Evolutionary conservation across 2,797 vertebrate genomes (phyloP).

Genomic region (Loriculus beryllinus): DNA sequence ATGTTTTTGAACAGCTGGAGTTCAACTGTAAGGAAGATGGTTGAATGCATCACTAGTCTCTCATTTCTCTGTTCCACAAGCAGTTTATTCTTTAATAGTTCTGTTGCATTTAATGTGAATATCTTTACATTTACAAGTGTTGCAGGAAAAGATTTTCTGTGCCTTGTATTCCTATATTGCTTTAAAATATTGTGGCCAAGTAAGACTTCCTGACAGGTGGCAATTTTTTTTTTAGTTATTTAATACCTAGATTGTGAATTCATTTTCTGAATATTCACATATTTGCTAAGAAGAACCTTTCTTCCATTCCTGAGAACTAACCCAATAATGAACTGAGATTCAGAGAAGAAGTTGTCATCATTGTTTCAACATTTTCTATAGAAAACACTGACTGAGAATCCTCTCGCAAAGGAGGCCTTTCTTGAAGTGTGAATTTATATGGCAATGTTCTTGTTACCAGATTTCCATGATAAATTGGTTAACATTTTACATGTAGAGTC

Average conservation of each 20-base stretch:
- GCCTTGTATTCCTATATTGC: slow-evolving; percentile 21
- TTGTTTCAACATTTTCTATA: slow-evolving; percentile 27
- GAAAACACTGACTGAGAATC: slow-evolving; percentile 21
- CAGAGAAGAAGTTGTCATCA: slow-evolving; percentile 7
- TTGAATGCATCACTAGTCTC: background rate
- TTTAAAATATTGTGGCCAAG: background rate
- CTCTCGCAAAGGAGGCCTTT: slow-evolving; percentile 48
- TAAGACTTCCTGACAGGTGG: slow-evolving; percentile 26
- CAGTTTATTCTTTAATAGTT: slow-evolving; percentile 12
- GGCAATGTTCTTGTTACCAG: slow-evolving; percentile 46
- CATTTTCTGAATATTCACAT: slow-evolving; percentile 10
- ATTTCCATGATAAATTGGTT: slow-evolving; percentile 43
- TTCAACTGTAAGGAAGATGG: slow-evolving; percentile 16
- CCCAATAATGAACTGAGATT: slow-evolving; percentile 9
- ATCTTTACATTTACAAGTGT: background rate
- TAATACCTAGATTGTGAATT: slow-evolving; percentile 38
- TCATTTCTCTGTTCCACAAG: background rate
- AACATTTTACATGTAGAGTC: slow-evolving; percentile 56
- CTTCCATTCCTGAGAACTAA: background rate
- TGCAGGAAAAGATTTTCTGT: slow-evolving; percentile 22
- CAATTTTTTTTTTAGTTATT: slow-evolving; percentile 24
- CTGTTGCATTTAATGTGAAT: slow-evolving; percentile 42
- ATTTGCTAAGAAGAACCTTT: slow-evolving; percentile 29
- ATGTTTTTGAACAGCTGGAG: slow-evolving; percentile 17
- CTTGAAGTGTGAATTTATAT: slow-evolving; percentile 38